Percentiles rank a stretch among this genome's conserved stretches.
These are phyloP conservation scores for Drosophila persimilis DNA, from an alignment of 1,140 invertebrate genomes.

Conservation along the genomic window DNA sequence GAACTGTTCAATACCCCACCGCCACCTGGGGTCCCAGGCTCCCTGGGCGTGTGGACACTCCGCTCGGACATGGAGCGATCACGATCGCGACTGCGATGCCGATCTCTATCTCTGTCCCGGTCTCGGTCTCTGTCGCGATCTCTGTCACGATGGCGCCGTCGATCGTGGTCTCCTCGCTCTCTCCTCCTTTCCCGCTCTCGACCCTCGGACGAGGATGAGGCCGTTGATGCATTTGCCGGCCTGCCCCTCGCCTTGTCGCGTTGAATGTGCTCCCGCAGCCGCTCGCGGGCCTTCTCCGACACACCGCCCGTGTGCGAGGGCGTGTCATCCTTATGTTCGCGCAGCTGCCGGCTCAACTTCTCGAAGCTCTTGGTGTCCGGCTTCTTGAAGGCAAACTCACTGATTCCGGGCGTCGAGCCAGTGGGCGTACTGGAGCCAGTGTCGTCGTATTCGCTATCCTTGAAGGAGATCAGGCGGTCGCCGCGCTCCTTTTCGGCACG, in stretches of 20 bases:
- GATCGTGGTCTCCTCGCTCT: slow-evolving; percentile 45
- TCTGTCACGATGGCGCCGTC: slow-evolving; percentile 36
- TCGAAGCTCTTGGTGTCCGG: slow-evolving; percentile 80
- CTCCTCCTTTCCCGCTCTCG: slow-evolving; percentile 49
- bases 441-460: slow-evolving; percentile 86
- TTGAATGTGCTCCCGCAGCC: slow-evolving; percentile 87
- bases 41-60: slow-evolving; percentile 88
- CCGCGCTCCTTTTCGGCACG: slow-evolving; percentile 86
- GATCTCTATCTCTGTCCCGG: slow-evolving; percentile 35
- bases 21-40: slow-evolving; percentile 89
- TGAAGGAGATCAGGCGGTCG: slow-evolving; percentile 87
- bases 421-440: slow-evolving; percentile 73
- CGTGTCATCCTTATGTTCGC: slow-evolving; percentile 92
- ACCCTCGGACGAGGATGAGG: slow-evolving; percentile 63
- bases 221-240: slow-evolving; percentile 32
- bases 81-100: slow-evolving; percentile 60
- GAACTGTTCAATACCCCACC: slow-evolving; percentile 84
- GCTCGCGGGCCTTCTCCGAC: slow-evolving; percentile 89
- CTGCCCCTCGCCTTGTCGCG: slow-evolving; percentile 79
- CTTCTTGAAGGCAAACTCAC: slow-evolving; percentile 74
- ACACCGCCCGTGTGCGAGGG: slow-evolving; percentile 97
- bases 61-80: slow-evolving; percentile 83
- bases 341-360: slow-evolving; percentile 87
- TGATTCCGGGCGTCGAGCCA: slow-evolving; percentile 41
- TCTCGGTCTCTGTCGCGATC: slow-evolving; percentile 35